Conservation (phyloP, 2,797 vertebrate species). For the Sparidentex hasta region DNA sequence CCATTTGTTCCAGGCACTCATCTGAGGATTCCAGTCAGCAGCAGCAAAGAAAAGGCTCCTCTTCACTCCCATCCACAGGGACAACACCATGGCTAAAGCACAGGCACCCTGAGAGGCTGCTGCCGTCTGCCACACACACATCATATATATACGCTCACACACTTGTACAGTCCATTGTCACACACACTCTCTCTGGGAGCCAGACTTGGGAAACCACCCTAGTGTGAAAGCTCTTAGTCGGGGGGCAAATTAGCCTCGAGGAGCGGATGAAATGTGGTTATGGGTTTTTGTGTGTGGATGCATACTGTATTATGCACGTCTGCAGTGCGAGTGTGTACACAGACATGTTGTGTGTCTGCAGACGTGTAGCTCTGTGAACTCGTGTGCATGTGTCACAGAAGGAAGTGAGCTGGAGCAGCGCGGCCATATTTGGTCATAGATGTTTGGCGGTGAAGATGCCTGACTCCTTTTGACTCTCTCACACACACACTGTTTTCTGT, state of each 20-base stretch:
- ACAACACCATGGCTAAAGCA: conserved; percentile 62
- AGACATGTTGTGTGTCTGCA: conserved; percentile 25
- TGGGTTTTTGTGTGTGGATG: conserved; percentile 35
- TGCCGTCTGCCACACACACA: conserved; percentile 32
- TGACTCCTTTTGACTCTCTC: conserved; percentile 13
- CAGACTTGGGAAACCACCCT: conserved; percentile 46
- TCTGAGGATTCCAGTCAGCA: conserved; percentile 52
- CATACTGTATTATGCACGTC: conserved; percentile 19
- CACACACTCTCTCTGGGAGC: conserved; percentile 26
- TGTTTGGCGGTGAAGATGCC: conserved; percentile 26
- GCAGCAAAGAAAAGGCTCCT: conserved; percentile 55
- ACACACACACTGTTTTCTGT: conserved; percentile 24
- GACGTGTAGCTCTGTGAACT: conserved; percentile 21
- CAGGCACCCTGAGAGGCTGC: conserved; percentile 50
- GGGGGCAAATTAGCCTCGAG: conserved; percentile 46
- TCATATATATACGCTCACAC: conserved; percentile 21
- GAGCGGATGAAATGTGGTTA: conserved; percentile 41
- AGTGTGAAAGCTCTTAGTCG: conserved; percentile 63
- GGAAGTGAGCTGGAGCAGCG: conserved; percentile 32
- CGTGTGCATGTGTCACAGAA: conserved; percentile 18
- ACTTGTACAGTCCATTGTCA: conserved; percentile 12
- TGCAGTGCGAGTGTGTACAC: conserved; percentile 34
- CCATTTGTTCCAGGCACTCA: conserved; percentile 70
- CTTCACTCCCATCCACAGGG: conserved; percentile 57
- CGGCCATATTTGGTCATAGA: conserved; percentile 42